Evolutionary conservation across 2,797 vertebrate species (phyloP).

Genomic region (Kryptopterus vitreolus): DNA sequence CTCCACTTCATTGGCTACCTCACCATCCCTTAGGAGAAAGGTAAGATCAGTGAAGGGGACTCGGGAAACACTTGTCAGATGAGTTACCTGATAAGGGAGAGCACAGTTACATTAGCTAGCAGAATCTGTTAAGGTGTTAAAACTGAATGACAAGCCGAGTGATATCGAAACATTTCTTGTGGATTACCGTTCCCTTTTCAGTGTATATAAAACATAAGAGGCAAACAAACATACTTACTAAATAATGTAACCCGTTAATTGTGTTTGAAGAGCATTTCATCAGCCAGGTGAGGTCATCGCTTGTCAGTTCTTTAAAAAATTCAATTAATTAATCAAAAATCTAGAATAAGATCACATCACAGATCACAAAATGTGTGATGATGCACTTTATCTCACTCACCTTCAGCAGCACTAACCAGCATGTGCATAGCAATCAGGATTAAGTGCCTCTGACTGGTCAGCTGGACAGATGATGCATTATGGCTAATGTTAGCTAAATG

Average conservation of each 20-base stretch:
- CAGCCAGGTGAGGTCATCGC: slow-evolving; percentile 72
- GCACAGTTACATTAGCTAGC: not conserved
- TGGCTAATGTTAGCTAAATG: not conserved
- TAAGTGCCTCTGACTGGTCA: slow-evolving; percentile 20
- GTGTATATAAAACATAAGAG: not conserved
- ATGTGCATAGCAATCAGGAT: slow-evolving; percentile 74
- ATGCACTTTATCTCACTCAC: slow-evolving; percentile 64
- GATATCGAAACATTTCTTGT: not conserved
- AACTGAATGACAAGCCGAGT: not conserved
- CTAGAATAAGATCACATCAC: not conserved
- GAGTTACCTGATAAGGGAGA: slow-evolving; percentile 65
- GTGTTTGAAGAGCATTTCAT: slow-evolving; percentile 72
- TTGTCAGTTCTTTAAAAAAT: slow-evolving; percentile 78
- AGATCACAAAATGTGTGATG: not conserved
- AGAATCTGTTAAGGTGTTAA: not conserved
- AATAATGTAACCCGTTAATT: slow-evolving; percentile 56
- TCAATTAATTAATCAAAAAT: not conserved
- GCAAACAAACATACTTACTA: slow-evolving; percentile 29
- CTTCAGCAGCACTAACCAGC: slow-evolving; percentile 84
- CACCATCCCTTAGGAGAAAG: slow-evolving; percentile 67
- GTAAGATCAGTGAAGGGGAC: slow-evolving; percentile 58
- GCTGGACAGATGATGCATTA: slow-evolving; percentile 7
- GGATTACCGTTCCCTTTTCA: not conserved
- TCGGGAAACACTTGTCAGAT: slow-evolving; percentile 63
- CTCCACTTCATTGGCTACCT: slow-evolving; percentile 69